Conservation (phyloP, 2,797 vertebrate species). For the Eulemur mongoz region DNA sequence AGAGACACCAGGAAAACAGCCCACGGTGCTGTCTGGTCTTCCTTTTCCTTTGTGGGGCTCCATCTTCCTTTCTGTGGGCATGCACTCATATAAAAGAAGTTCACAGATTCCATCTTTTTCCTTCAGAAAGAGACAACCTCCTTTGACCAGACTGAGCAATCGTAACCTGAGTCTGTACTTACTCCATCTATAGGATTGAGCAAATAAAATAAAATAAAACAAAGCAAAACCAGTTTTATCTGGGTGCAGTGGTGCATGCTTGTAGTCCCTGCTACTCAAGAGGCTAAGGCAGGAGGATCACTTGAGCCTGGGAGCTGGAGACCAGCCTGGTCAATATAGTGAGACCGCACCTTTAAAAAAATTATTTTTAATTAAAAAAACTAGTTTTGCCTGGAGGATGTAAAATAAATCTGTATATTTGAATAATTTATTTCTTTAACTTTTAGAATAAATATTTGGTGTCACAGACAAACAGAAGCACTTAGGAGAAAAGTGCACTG, state of each 20-base stretch:
- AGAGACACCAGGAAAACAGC: conserved; percentile 1
- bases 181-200: not conserved
- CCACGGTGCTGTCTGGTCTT: not conserved
- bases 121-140: not conserved
- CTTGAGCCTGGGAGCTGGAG: not conserved
- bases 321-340: not conserved
- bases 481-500: not conserved
- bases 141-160: not conserved
- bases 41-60: not conserved
- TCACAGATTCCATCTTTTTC: not conserved
- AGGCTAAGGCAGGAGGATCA: not conserved
- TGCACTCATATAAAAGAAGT: not conserved
- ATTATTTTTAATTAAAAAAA: not conserved
- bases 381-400: not conserved
- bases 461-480: not conserved
- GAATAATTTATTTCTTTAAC: not conserved
- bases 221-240: not conserved
- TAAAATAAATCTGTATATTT: conserved; percentile 6
- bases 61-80: not conserved
- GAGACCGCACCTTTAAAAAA: not conserved
- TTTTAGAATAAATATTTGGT: conserved; percentile 19
- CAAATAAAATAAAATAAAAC: conserved; percentile 21
- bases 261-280: not conserved
- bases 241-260: not conserved
- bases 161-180: not conserved